Evolutionary conservation across 1,140 invertebrate genomes (phyloP), one percentile per base, ranked within the genome.

Genomic region (Agrypnia vestita): DNA sequence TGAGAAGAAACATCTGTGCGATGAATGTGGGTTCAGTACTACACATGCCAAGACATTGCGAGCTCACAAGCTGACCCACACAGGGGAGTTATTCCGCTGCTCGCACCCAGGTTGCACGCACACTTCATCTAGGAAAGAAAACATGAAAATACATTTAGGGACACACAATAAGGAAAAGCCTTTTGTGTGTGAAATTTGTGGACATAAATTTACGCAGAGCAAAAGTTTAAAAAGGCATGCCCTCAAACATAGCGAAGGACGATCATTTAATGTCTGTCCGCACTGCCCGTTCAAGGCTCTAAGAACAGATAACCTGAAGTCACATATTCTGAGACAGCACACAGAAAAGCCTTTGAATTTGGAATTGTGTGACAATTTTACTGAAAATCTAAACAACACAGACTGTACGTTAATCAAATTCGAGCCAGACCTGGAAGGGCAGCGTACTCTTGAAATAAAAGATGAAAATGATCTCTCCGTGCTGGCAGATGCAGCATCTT

Each of bases 1-100:
- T 7, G 89, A 89, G 19, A 92, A 92, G 81, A 90, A 91, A 56
- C 90, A 91, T 84, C 84, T 92, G 13, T 93, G 92, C 86, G 91
- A 93, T 84, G 87, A 92, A 21, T 93, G 92, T 85, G 92, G 92
- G 10, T 91, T 89, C 56, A 89, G 90, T 46, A 92, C 92, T 4
- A 90, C 90, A 0, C 91, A 92, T 77, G 90, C 91, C 82, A 91
- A 90, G 83, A 91, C 91, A 19, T 85, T 92, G 19, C 91, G 91
- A 83, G 91, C 90, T 0, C 91, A 92, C 80, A 88, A 89, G 61
- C 84, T 91, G 0, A 86, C 89, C 19, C 91, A 92, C 79, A 90
- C 90, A 0, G 91, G 91, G 0, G 87, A 91, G 46, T 88, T 88
- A 10, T 92, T 91, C 79, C 88, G 88, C 25, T 92, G 91, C 83